Evolutionary conservation across 2,113 vertebrate genomes (phyloP), one percentile per base, ranked within the genome.

Genomic region (Camelus dromedarius): DNA sequence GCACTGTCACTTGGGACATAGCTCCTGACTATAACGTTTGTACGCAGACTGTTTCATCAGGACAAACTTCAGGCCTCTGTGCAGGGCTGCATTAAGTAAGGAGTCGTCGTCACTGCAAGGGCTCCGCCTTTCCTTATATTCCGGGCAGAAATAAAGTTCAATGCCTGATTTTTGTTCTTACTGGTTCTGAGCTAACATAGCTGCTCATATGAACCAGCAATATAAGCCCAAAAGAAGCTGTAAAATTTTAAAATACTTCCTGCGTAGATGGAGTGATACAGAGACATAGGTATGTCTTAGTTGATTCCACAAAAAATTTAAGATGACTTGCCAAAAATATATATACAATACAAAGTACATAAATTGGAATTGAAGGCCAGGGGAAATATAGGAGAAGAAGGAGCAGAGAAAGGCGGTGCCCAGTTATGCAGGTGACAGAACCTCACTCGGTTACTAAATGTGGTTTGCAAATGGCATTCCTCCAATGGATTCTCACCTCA

Each of bases 291-390:
- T 50, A 38, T 38, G 26, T 42, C n/a, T 42, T 85, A 0, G 64
- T 48, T 89, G 35, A 89, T 76, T 89, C 50, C 56, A 35, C 35
- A 32, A 73, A 83, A 46, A 14, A 89, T 35, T 58, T 66, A 66
- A 75, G 26, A 20, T 73, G 24, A 93, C 30, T 93, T 95, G 30
- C 52, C 30, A 86, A 96, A 56, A 28, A 91, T 62, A 60, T 16
- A 58, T 22, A 24, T 48, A 58, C 72, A 92, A 50, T 77, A 70
- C 75, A 62, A 32, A 12, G 38, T 60, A 28, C 48, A 54, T 76
- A 70, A 26, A 38, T 85, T 81, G 56, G 35, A 77, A 85, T 66
- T 28, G 10, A 79, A 67, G 14, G 24, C 18, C 42, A 54, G 79
- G n/a, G 42, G 16, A 84, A 88, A 62, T 42, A 48, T 2, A 38